phyloP scores from a whole-genome alignment of 1,140 invertebrate species.

The Maniola jurtina region DNA sequence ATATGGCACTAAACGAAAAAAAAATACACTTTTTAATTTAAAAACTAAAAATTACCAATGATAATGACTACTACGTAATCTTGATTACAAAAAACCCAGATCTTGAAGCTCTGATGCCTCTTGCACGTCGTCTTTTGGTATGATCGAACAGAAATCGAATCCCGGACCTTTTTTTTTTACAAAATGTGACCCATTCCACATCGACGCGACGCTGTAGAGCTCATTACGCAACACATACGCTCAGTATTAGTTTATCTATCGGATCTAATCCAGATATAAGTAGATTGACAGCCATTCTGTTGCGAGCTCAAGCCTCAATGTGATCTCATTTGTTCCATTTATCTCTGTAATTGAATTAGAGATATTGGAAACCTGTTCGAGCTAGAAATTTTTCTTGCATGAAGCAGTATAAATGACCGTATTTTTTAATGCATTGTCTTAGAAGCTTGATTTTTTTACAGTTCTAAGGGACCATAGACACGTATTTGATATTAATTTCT shows the following conservation, averaged over 20 bases:
- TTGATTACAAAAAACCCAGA: too few relatives aligned
- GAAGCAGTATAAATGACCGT: not conserved
- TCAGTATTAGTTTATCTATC: slow-evolving; percentile 19
- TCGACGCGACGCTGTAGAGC: not conserved
- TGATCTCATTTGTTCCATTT: slow-evolving; percentile 48
- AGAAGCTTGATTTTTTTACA: too few relatives aligned
- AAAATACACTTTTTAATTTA: too few relatives aligned
- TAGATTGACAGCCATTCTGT: slow-evolving; percentile 46
- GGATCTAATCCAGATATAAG: slow-evolving; percentile 23
- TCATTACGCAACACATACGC: slow-evolving; percentile 8
- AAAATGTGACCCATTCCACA: not conserved
- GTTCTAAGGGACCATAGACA: too few relatives aligned
- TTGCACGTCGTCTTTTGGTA: too few relatives aligned
- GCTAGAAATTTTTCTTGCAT: not conserved
- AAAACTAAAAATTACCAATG: too few relatives aligned
- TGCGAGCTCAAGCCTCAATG: slow-evolving; percentile 32
- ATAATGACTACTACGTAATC: too few relatives aligned
- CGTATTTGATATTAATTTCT: too few relatives aligned
- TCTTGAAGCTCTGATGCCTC: too few relatives aligned
- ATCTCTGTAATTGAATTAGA: slow-evolving; percentile 34
- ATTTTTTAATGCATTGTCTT: not conserved
- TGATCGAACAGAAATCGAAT: not conserved
- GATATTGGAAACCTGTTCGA: slow-evolving; percentile 9
- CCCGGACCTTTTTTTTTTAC: too few relatives aligned
- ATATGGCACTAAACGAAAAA: too few relatives aligned